A percentile compares a stretch with the other conserved stretches of the same genome.
Conservation (phyloP, 2,113 vertebrate species). For the Burhinus oedicnemus region DNA sequence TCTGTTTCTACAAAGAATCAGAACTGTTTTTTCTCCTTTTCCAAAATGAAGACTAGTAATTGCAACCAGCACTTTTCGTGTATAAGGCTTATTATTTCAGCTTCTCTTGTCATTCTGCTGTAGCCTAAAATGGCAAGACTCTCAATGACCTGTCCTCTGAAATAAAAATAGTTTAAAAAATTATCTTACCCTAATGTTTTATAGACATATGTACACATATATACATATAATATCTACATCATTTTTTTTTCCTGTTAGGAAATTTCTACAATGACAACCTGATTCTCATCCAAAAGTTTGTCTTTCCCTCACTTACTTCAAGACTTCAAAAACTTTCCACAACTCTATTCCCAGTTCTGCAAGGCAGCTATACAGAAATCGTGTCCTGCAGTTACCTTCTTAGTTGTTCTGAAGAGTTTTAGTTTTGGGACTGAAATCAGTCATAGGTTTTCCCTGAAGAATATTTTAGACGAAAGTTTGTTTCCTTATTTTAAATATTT, state of each 20-base stretch:
- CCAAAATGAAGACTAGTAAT: background rate
- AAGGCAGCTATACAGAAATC: background rate
- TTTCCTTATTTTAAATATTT: background rate
- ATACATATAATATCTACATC: background rate
- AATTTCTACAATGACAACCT: background rate
- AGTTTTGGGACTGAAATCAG: background rate
- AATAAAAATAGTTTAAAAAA: background rate
- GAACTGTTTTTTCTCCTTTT: background rate
- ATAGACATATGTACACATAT: accelerated
- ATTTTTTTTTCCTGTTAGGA: background rate
- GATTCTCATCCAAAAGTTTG: background rate
- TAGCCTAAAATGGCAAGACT: background rate
- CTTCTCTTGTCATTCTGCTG: background rate
- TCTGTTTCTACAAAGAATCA: background rate
- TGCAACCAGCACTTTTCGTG: background rate
- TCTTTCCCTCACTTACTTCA: background rate
- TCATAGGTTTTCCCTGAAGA: background rate
- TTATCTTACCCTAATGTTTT: background rate
- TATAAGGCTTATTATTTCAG: background rate
- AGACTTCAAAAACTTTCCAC: background rate
- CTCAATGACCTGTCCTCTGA: background rate
- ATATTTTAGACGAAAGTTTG: background rate
- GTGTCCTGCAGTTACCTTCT: background rate
- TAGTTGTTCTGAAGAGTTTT: background rate
- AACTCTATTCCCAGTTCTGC: background rate